phyloP scores from a whole-genome alignment of 2,888 invertebrate species.

The Acanthoscelides obtectus region DNA sequence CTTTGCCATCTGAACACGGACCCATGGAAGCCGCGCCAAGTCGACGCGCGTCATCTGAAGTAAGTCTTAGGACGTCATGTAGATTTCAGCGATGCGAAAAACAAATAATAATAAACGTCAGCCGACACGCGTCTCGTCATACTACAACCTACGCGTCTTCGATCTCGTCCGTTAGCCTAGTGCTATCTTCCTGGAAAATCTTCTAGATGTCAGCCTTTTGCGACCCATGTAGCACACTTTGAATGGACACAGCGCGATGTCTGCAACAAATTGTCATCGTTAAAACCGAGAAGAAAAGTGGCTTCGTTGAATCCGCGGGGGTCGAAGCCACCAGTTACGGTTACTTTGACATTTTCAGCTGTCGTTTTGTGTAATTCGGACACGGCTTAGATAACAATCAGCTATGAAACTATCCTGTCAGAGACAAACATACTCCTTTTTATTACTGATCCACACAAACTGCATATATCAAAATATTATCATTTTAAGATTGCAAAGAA shows the following conservation, averaged over 20 bases:
- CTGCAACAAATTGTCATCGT: conserved; percentile 46
- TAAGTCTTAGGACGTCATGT: not conserved
- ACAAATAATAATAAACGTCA: not conserved
- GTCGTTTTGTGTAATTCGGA: no score
- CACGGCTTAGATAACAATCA: no score
- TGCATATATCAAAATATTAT: no score
- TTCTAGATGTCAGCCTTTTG: conserved; percentile 46
- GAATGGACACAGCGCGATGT: conserved; percentile 63
- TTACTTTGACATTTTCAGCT: not conserved
- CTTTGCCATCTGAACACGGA: no score
- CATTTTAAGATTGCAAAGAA: no score
- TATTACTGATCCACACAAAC: no score
- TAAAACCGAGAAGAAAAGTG: not conserved
- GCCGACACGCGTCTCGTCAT: not conserved
- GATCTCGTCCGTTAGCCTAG: not conserved
- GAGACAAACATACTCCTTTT: no score
- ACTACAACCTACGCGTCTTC: not conserved
- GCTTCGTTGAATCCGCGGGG: not conserved
- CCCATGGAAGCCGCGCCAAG: no score
- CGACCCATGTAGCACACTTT: conserved; percentile 68
- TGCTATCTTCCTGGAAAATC: not conserved
- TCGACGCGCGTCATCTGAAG: no score
- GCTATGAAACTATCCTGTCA: no score
- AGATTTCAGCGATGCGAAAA: not conserved
- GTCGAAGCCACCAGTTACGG: not conserved